Percentiles rank a stretch among this genome's conserved stretches.
Evolutionary conservation across 2,113 vertebrate species (phyloP).

Genomic region (Salvelinus alpinus): DNA sequence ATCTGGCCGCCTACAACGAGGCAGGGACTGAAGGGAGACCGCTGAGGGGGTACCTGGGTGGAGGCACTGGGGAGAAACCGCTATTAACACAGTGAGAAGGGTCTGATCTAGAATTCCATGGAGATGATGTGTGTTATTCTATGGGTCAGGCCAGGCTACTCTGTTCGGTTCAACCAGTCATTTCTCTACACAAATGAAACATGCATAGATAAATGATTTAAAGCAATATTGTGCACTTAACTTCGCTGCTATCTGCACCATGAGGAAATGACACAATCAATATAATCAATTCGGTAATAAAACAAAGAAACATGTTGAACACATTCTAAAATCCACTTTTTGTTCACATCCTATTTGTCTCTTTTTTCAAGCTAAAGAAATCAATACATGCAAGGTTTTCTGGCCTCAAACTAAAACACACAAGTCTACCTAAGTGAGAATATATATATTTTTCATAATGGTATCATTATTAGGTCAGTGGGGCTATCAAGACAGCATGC

Average conservation of each 20-base stretch:
- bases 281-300: too few relatives aligned
- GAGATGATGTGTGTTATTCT: too few relatives aligned
- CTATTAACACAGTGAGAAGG: background rate
- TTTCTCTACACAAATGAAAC: too few relatives aligned
- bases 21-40: background rate
- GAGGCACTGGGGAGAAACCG: background rate
- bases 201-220: too few relatives aligned
- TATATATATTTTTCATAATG: background rate
- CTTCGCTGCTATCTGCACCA: too few relatives aligned
- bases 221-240: too few relatives aligned
- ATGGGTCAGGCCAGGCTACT: too few relatives aligned
- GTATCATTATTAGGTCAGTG: constrained; percentile 4
- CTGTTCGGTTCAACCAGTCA: too few relatives aligned
- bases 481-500: background rate
- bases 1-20: constrained; percentile 30
- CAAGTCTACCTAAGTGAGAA: background rate
- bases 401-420: background rate
- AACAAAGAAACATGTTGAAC: too few relatives aligned
- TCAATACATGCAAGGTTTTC: background rate
- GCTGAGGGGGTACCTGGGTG: background rate
- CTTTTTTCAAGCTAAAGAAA: background rate
- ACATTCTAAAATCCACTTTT: background rate
- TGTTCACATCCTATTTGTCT: background rate
- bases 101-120: too few relatives aligned
- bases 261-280: too few relatives aligned